These are phyloP conservation scores for Heliconius aoede DNA, from an alignment of 2,888 invertebrate species.

Conservation along the genomic window DNA sequence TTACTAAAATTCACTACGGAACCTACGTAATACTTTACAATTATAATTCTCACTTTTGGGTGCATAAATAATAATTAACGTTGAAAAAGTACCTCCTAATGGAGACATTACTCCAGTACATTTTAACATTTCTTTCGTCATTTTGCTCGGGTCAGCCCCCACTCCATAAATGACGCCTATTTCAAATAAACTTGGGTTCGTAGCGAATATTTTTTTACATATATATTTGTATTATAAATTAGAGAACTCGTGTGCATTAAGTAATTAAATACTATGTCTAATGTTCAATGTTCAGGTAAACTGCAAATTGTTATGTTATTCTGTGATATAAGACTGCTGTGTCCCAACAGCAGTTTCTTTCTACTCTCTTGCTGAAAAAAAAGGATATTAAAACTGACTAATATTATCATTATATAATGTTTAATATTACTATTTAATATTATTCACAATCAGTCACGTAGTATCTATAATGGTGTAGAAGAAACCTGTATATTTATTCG, in stretches of 20 bases:
- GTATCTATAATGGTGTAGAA: too few species aligned
- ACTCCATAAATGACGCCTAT: background rate
- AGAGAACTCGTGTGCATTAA: too few species aligned
- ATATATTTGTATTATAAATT: background rate
- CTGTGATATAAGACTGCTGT: too few species aligned
- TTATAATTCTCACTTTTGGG: conserved; percentile 40
- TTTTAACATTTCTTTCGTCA: conserved; percentile 52
- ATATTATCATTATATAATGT: too few species aligned
- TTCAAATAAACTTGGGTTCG: background rate
- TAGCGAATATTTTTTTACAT: background rate
- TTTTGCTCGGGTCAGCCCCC: conserved; percentile 22
- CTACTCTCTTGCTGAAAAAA: background rate
- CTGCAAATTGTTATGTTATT: too few species aligned
- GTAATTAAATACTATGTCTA: too few species aligned
- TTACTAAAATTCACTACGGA: background rate
- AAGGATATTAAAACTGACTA: too few species aligned
- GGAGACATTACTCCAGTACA: conserved; percentile 51
- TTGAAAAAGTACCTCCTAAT: conserved; percentile 49
- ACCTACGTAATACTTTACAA: conserved; percentile 31
- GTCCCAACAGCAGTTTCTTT: too few species aligned
- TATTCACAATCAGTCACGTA: too few species aligned
- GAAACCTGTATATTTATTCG: background rate
- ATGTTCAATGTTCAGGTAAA: too few species aligned
- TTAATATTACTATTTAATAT: too few species aligned
- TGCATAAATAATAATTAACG: conserved; percentile 47